Evolutionary conservation across 2,888 invertebrate genomes (phyloP), one percentile per base, ranked within the genome.

Genomic region (Erebia palarica): DNA sequence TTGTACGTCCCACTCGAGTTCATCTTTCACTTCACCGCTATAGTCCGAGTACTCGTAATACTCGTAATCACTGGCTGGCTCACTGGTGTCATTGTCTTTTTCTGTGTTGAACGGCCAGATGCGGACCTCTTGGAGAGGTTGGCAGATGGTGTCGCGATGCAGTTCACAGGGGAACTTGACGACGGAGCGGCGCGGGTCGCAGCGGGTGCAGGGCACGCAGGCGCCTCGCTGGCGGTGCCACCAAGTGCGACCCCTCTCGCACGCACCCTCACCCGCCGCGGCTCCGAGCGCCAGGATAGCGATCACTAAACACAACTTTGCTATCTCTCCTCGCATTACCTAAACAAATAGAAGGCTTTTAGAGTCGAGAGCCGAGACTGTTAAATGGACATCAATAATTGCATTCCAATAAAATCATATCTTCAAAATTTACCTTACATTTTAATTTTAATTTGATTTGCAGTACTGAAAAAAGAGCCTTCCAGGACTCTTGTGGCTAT

Each of bases 121-220:
- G 80, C 94, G 94, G 76, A 96, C 90, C 79, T 96, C 95, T 76
- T 94, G 94, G 59, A 96, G 90, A 1, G 96, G 94, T 57, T 96
- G 96, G 88, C 97, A 97, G 78, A 95, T 92, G 58, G 97, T 96
- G 88, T 97, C 96, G 74, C 95, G 94, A 90, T 97, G 96, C 73
- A 95, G 89, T 80, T 96, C 96, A 88, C 97, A 97, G 70, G 97
- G 96, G 69, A 95, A 94, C 75, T 95, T 86, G 58, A 96, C 96
- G 74, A 96, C 95, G 79, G 94, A 86, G 70, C 94, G 94, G 72
- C 86, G 84, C 21, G 93, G 90, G 78, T 95, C 95, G 89, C 97
- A 97, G 82, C 93, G 93, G 70, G 96, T 95, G 92, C 97, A 97
- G 73, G 95, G 95, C 79, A 94, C 89, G 88, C 97, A 97, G 78